phyloP scores from a whole-genome alignment of 1,140 invertebrate genomes.

The Frieseomelitta varia region DNA sequence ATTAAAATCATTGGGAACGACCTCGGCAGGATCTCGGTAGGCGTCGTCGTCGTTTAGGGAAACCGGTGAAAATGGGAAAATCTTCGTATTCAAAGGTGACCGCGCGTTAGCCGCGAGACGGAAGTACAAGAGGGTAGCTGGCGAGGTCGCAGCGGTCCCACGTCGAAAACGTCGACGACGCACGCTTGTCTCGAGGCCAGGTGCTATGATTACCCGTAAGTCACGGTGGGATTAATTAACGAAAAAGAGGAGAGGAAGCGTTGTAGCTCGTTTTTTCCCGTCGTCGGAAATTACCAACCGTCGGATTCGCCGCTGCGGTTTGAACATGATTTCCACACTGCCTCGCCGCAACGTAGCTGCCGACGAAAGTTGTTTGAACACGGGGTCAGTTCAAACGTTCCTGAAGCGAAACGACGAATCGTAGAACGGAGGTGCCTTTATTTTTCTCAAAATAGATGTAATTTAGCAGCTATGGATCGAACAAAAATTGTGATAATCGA shows the following conservation, averaged over 20 bases:
- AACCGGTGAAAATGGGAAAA: background rate
- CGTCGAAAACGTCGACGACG: background rate
- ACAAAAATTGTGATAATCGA: no score
- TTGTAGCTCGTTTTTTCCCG: slow-evolving; percentile 11
- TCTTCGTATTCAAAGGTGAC: background rate
- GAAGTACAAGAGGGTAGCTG: background rate
- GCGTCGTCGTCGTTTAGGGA: background rate
- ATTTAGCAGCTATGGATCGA: no score
- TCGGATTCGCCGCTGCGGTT: background rate
- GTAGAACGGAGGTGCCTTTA: background rate
- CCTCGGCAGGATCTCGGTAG: background rate
- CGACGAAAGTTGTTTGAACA: background rate
- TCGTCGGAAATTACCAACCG: background rate
- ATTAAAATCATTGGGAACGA: slow-evolving; percentile 52
- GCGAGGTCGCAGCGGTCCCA: background rate
- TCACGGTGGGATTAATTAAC: slow-evolving; percentile 28
- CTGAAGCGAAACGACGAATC: background rate
- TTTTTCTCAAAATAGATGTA: no score
- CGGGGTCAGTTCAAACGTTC: background rate
- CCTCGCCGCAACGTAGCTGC: background rate
- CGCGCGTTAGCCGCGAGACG: background rate
- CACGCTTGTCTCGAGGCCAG: background rate
- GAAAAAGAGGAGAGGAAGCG: slow-evolving; percentile 23
- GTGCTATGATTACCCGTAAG: slow-evolving; percentile 27
- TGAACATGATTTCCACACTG: background rate